These are phyloP conservation scores for Drosophila helvetica DNA, from an alignment of 2,888 invertebrate species.

Conservation along the genomic window DNA sequence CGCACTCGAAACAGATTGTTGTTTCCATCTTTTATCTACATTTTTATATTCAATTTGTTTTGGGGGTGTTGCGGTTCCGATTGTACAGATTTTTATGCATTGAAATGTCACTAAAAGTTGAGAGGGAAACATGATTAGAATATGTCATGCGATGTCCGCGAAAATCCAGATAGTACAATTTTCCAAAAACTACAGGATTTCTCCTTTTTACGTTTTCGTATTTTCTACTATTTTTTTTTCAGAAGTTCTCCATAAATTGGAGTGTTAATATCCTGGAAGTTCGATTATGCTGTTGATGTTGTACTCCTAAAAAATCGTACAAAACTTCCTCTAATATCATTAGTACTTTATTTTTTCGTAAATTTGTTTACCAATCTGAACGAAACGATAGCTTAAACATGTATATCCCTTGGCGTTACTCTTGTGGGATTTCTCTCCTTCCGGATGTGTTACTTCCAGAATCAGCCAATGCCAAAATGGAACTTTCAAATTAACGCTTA, in stretches of 20 bases:
- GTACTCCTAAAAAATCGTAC: no score
- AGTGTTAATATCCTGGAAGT: no score
- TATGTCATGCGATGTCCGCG: background rate
- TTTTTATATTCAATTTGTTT: conserved; percentile 64
- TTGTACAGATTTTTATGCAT: background rate
- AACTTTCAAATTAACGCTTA: conserved; percentile 46
- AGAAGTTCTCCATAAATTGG: no score
- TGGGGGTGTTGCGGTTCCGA: background rate
- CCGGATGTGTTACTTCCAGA: background rate
- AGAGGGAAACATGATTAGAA: background rate
- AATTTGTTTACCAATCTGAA: no score
- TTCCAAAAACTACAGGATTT: background rate
- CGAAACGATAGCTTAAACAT: no score
- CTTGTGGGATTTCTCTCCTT: background rate
- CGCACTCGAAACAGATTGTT: conserved; percentile 57
- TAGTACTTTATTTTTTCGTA: no score
- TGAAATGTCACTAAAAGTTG: conserved; percentile 1
- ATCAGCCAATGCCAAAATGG: background rate
- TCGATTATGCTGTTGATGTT: no score
- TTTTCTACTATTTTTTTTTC: no score
- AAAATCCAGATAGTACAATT: background rate
- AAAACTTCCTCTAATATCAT: no score
- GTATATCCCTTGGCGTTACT: no score
- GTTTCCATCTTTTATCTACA: conserved; percentile 40
- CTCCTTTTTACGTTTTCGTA: no score